phyloP scores from a whole-genome alignment of 2,113 vertebrate genomes.

The Uria aalge region DNA sequence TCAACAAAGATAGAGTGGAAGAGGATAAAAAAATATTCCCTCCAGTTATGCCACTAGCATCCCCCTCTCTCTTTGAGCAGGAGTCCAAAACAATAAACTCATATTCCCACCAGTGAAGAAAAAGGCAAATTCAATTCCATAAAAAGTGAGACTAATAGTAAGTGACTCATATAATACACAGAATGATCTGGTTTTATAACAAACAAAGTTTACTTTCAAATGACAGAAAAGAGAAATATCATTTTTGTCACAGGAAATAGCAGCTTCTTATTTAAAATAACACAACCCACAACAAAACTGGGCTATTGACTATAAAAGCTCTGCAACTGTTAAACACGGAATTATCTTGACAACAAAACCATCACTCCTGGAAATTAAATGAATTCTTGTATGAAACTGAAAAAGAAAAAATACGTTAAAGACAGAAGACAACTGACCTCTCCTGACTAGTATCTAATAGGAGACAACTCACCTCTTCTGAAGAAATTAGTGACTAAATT shows the following conservation, averaged over 20 bases:
- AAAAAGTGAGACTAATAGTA: constrained; percentile 52
- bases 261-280: not conserved
- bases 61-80: constrained; percentile 23
- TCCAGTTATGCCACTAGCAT: constrained; percentile 75
- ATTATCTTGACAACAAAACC: not conserved
- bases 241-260: not conserved
- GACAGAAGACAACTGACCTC: not conserved
- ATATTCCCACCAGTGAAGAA: constrained; percentile 31
- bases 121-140: constrained; percentile 59
- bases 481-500: not conserved
- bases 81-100: constrained; percentile 48
- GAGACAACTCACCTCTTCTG: not conserved
- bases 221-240: not conserved
- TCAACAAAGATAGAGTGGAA: not conserved
- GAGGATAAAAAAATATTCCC: constrained; percentile 58
- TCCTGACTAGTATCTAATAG: not conserved
- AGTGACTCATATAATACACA: constrained; percentile 48
- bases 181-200: constrained; percentile 36
- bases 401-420: not conserved
- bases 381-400: not conserved
- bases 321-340: not conserved
- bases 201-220: constrained; percentile 46
- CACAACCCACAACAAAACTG: not conserved
- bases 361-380: not conserved
- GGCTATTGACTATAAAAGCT: not conserved